phyloP scores from a whole-genome alignment of 2,888 invertebrate species.

The Trissoscelio sp. region DNA sequence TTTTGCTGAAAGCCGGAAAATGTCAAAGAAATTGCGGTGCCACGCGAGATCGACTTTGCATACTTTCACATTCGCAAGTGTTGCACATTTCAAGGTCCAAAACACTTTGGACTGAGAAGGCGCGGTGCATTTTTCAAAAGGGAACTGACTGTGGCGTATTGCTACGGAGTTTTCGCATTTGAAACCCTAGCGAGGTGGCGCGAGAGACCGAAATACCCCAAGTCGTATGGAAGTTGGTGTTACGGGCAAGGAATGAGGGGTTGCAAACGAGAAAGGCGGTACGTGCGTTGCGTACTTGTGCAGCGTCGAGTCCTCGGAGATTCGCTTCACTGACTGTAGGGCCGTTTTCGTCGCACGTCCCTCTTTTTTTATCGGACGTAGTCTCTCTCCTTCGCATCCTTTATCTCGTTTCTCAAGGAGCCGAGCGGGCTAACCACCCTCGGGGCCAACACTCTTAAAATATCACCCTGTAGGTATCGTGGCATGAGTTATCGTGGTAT shows the following conservation, averaged over 20 bases:
- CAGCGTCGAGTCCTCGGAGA: constrained; percentile 78
- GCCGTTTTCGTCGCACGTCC: constrained; percentile 50
- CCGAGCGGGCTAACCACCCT: constrained; percentile 65
- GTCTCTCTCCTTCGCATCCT: constrained; percentile 49
- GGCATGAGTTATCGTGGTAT: constrained; percentile 78
- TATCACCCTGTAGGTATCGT: constrained; percentile 76
- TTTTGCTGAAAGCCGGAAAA: constrained; percentile 46
- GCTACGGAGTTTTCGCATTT: constrained; percentile 72
- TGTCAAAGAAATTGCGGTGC: constrained; percentile 48
- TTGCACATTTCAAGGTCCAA: constrained; percentile 74
- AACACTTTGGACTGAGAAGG: constrained; percentile 71
- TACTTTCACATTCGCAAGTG: constrained; percentile 49
- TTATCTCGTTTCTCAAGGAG: constrained; percentile 50
- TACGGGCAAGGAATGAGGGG: constrained; percentile 66
- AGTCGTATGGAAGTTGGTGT: constrained; percentile 54
- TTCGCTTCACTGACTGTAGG: constrained; percentile 74
- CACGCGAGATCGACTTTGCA: constrained; percentile 52
- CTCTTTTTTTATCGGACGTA: constrained; percentile 45
- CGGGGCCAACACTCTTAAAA: constrained; percentile 77
- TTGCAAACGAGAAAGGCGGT: constrained; percentile 76
- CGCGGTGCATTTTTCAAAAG: constrained; percentile 74
- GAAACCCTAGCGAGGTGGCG: constrained; percentile 53
- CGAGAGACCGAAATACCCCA: constrained; percentile 63
- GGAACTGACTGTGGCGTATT: constrained; percentile 43
- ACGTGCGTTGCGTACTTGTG: constrained; percentile 79